Conservation (phyloP, 2,888 invertebrate species). For the Atethmia centrago region DNA sequence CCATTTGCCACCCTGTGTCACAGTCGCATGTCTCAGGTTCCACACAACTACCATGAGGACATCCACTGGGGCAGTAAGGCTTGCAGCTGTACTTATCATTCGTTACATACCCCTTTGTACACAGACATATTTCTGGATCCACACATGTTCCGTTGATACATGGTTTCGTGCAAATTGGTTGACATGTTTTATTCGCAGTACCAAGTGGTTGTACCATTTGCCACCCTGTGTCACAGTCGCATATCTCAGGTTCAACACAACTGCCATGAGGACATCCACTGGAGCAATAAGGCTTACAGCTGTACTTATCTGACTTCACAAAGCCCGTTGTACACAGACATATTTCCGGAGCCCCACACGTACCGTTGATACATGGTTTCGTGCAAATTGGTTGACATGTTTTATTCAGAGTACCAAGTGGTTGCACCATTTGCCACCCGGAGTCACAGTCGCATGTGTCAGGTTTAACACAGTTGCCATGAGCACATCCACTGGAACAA, state of each 20-base stretch:
- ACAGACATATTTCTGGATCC: slow-evolving; percentile 46
- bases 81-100: slow-evolving; percentile 20
- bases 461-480: slow-evolving; percentile 48
- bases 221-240: slow-evolving; percentile 40
- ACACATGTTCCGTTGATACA: slow-evolving; percentile 31
- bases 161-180: slow-evolving; percentile 16
- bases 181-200: background rate
- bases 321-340: background rate
- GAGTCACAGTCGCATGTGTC: slow-evolving; percentile 43
- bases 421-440: slow-evolving; percentile 28
- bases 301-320: background rate
- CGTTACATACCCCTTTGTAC: slow-evolving; percentile 25
- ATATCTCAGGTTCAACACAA: slow-evolving; percentile 31
- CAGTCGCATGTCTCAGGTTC: slow-evolving; percentile 42
- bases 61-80: slow-evolving; percentile 37
- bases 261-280: slow-evolving; percentile 33
- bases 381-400: slow-evolving; percentile 37
- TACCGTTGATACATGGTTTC: background rate
- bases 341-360: background rate
- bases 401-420: background rate
- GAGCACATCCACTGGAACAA: slow-evolving; percentile 36
- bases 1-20: slow-evolving; percentile 19
- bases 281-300: background rate
- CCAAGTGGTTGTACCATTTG: background rate
- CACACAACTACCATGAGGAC: slow-evolving; percentile 40